These are phyloP conservation scores for Propithecus coquereli DNA, from an alignment of 2,113 vertebrate species.

Conservation along the genomic window DNA sequence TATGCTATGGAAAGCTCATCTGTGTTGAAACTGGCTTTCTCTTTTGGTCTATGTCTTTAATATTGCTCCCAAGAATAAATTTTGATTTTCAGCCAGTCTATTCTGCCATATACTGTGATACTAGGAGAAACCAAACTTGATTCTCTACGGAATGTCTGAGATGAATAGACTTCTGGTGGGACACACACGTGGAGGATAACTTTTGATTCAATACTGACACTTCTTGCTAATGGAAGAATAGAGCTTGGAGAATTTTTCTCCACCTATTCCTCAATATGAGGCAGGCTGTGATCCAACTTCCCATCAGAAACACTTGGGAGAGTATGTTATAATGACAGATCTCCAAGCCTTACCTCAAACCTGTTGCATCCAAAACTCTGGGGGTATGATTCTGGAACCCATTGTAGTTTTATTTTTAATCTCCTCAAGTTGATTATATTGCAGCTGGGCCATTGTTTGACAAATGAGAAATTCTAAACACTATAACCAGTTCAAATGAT, in stretches of 20 bases:
- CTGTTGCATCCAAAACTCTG: not conserved
- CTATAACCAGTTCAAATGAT: not conserved
- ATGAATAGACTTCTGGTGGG: not conserved
- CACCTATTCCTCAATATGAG: not conserved
- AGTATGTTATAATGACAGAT: not conserved
- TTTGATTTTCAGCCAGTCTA: not conserved
- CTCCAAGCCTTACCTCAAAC: not conserved
- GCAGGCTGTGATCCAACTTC: not conserved
- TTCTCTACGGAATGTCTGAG: not conserved
- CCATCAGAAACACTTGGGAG: not conserved
- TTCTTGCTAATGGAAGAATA: not conserved
- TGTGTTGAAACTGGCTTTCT: not conserved
- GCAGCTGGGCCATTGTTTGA: not conserved
- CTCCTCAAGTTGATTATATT: not conserved
- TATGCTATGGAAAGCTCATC: not conserved
- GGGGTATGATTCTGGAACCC: not conserved
- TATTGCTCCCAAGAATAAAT: not conserved
- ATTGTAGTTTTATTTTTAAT: not conserved
- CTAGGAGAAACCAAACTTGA: not conserved
- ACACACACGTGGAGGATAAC: not conserved
- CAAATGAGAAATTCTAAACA: conserved; percentile 9
- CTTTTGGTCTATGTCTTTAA: not conserved
- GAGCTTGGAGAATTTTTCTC: not conserved
- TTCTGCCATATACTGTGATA: not conserved
- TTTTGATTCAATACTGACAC: not conserved